Conservation (phyloP, 2,888 invertebrate genomes). For the Pristionchus fissidentatus region DNA sequence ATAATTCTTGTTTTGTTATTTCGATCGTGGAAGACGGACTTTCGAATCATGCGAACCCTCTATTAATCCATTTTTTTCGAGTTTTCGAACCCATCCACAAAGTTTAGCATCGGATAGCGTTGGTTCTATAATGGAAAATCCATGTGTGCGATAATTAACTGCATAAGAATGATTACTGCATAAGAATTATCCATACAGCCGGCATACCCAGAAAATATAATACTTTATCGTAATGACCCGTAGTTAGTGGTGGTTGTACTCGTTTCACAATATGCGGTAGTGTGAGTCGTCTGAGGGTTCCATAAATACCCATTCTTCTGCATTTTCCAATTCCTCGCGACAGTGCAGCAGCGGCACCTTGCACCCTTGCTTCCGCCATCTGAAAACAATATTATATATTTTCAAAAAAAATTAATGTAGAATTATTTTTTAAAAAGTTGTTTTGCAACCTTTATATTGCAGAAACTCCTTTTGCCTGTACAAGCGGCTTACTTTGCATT, state of each 20-base stretch:
- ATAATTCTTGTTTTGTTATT: too few relatives aligned
- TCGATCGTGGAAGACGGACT: too few relatives aligned
- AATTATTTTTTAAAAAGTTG: background rate
- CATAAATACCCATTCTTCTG: background rate
- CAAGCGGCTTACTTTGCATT: background rate
- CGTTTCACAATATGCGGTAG: slow-evolving; percentile 9
- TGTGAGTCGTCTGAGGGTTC: background rate
- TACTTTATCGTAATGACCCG: slow-evolving; percentile 2
- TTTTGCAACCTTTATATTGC: background rate
- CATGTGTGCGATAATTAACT: too few relatives aligned
- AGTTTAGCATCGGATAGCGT: too few relatives aligned
- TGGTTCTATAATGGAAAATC: too few relatives aligned
- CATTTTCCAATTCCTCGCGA: background rate
- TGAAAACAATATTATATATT: background rate
- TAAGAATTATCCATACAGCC: too few relatives aligned
- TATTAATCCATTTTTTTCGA: background rate
- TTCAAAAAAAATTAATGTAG: too few relatives aligned
- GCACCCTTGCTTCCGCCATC: background rate
- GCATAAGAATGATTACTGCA: too few relatives aligned
- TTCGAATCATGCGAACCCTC: background rate
- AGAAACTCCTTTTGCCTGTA: too few relatives aligned
- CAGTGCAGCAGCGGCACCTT: background rate
- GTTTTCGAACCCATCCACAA: background rate
- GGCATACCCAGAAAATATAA: background rate
- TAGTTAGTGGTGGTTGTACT: background rate